Conservation (phyloP, 2,797 vertebrate species). For the Cirrhinus molitorella region DNA sequence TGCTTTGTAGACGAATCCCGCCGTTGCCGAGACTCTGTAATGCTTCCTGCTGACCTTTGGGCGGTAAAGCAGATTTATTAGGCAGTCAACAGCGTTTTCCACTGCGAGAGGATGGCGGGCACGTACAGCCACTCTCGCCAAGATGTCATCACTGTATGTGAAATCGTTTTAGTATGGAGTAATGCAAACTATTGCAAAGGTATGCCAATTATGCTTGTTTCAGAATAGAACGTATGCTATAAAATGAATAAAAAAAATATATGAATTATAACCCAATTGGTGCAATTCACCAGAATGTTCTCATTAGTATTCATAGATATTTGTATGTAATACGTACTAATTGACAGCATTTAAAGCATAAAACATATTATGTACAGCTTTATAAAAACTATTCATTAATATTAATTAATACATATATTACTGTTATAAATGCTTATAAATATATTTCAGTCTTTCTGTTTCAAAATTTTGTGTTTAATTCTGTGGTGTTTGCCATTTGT, state of each 20-base stretch:
- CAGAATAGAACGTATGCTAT: not conserved
- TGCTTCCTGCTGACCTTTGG: slow-evolving; percentile 66
- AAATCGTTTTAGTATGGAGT: slow-evolving; percentile 10
- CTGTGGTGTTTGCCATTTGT: too few relatives aligned
- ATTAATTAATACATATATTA: not conserved
- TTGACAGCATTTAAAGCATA: not conserved
- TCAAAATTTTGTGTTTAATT: too few relatives aligned
- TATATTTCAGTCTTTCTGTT: too few relatives aligned
- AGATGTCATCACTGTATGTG: slow-evolving; percentile 18
- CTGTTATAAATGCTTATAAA: too few relatives aligned
- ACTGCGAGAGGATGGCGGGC: slow-evolving; percentile 42
- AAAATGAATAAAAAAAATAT: not conserved
- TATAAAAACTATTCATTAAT: not conserved
- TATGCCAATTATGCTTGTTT: not conserved
- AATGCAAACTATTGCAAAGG: slow-evolving; percentile 3
- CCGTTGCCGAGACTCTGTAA: slow-evolving; percentile 58
- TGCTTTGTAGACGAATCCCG: slow-evolving; percentile 56
- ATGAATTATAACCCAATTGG: not conserved
- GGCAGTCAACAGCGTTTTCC: slow-evolving; percentile 53
- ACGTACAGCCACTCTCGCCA: slow-evolving; percentile 26
- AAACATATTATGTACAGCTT: not conserved
- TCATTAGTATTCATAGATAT: not conserved
- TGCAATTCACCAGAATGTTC: too few relatives aligned
- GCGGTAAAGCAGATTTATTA: slow-evolving; percentile 64
- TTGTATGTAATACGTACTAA: not conserved